Conservation (phyloP, 2,888 invertebrate genomes). For the Pherbina coryleti region DNA sequence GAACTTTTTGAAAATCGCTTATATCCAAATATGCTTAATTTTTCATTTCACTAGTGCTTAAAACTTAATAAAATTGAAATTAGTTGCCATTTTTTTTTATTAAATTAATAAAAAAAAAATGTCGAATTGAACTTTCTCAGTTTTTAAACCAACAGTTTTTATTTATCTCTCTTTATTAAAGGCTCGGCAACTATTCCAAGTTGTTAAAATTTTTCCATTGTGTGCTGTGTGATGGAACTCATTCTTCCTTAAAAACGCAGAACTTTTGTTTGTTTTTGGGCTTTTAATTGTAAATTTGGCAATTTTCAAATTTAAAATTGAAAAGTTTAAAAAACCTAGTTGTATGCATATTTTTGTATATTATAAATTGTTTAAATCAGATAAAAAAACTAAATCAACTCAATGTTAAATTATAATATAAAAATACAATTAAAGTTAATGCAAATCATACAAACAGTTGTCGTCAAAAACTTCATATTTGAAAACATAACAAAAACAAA, state of each 20-base stretch:
- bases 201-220: background rate
- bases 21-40: background rate
- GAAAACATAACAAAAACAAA: no score
- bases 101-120: constrained; percentile 39
- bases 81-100: constrained; percentile 44
- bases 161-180: background rate
- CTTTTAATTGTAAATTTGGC: constrained; percentile 18
- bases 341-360: constrained; percentile 33
- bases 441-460: background rate
- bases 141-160: background rate
- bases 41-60: constrained; percentile 16
- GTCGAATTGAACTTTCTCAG: constrained; percentile 16
- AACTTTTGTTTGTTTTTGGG: background rate
- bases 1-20: no score
- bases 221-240: constrained; percentile 28
- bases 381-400: constrained; percentile 6
- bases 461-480: constrained; percentile 10
- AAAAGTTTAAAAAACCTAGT: background rate
- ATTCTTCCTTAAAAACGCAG: constrained; percentile 4
- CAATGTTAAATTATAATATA: constrained; percentile 28
- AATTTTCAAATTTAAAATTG: background rate
- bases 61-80: constrained; percentile 32
- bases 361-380: constrained; percentile 28
- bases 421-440: constrained; percentile 11
- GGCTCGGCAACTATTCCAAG: background rate